Percentiles rank a stretch among this genome's conserved stretches.
Conservation (phyloP, 92 coral and sea anemone species). For the Siderastrea radians region DNA sequence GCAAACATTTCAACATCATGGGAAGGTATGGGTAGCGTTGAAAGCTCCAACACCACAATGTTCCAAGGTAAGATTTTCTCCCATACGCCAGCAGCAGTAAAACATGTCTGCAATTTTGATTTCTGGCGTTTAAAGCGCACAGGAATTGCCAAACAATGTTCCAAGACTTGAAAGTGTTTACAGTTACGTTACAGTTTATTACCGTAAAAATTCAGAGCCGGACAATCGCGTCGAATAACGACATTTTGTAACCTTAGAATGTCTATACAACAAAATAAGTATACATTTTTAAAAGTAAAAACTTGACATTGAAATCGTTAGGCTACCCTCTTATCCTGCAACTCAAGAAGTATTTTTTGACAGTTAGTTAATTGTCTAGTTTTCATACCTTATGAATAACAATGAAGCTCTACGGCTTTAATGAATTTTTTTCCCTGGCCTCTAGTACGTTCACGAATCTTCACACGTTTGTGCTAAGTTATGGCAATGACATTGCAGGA, state of each 20-base stretch:
- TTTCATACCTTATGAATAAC: not conserved
- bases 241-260: not conserved
- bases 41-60: constrained; percentile 70
- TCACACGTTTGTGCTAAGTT: not conserved
- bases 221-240: not conserved
- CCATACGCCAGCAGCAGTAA: not conserved
- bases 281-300: not conserved
- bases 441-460: not conserved
- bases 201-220: not conserved
- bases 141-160: not conserved
- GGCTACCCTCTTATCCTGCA: not conserved
- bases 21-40: constrained; percentile 76
- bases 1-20: constrained; percentile 50
- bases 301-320: not conserved
- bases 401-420: not conserved
- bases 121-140: not conserved
- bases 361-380: constrained; percentile 29
- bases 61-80: constrained; percentile 67
- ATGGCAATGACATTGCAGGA: not conserved
- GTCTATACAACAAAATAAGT: not conserved
- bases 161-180: not conserved
- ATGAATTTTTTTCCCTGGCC: not conserved
- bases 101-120: not conserved
- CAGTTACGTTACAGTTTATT: not conserved
- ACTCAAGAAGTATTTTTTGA: constrained; percentile 13